Evolutionary conservation across 2,888 invertebrate species (phyloP), one percentile per base, ranked within the genome.

Genomic region (Plagodis dolabraria): DNA sequence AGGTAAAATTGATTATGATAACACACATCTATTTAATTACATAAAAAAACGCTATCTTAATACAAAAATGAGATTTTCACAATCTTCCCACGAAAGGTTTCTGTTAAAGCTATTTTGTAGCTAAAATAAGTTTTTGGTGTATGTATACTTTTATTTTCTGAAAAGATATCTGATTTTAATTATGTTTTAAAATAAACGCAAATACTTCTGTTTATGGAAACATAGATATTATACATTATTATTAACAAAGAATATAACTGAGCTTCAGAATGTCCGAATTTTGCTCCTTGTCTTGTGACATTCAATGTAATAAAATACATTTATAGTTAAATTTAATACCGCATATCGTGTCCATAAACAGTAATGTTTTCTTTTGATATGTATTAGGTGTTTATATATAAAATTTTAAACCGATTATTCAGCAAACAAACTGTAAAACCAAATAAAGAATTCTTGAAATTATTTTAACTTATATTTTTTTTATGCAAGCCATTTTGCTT

Each of bases 21-120:
- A 91, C 86, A 91, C 85, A 83, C 87, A 82, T 80, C 83, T 83
- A 82, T 82, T 22, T 71, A 80, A 74, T 79, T 82, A 85, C 74
- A 80, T 74, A 80, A 75, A 65, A 76, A 81, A 79, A 78, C 77
- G 76, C 79, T 86, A 86, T 70, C 75, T 79, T 82, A 82, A 72
- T 71, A 71, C 55, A 63, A 55, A 68, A 61, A 63, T 65, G 67
- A 68, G 68, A 71, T 72, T 71, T 70, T 60, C 63, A 60, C 63
- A 63, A 64, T 63, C 57, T 22, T 64, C 65, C 54, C 60, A 60
- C 53, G 60, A 35, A 5, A 52, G 38, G 53, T 33, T 22, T 57
- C 40, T 46, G 43, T 42, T 12, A 11, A 33, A 11, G 34, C 6
- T 35, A 47, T 35, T 47, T 46, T 43, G 7, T 47, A 51, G 35